Percentiles rank a stretch among this genome's conserved stretches.
Conservation (phyloP, 2,113 vertebrate species). For the Leucoraja erinaceus region DNA sequence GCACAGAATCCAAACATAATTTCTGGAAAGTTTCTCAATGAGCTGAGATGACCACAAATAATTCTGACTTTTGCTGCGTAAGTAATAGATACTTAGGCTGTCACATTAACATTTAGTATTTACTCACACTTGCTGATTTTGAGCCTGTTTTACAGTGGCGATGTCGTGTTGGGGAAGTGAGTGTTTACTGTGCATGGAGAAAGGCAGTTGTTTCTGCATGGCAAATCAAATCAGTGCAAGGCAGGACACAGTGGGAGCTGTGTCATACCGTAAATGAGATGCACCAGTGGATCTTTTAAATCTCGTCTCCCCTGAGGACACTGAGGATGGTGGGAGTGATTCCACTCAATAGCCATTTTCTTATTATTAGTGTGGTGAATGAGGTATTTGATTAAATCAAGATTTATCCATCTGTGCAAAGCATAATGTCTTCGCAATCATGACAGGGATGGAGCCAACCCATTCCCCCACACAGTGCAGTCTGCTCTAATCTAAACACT, state of each 20-base stretch:
- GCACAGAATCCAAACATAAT: background rate
- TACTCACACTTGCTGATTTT: background rate
- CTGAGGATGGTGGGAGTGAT: too few relatives aligned
- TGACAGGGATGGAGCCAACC: too few relatives aligned
- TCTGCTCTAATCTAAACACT: too few relatives aligned
- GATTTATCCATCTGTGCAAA: too few relatives aligned
- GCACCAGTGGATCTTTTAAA: background rate
- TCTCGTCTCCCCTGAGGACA: too few relatives aligned
- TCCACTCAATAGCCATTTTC: too few relatives aligned
- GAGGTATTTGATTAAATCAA: too few relatives aligned
- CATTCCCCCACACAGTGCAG: too few relatives aligned
- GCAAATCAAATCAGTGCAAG: background rate
- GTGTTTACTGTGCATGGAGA: background rate
- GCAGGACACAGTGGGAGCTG: background rate
- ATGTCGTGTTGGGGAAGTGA: background rate
- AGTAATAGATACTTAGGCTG: background rate
- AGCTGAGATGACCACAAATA: background rate
- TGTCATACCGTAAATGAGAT: background rate
- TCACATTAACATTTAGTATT: background rate
- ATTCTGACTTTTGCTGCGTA: background rate
- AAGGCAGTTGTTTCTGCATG: background rate
- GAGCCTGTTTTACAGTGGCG: background rate
- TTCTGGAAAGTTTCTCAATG: background rate
- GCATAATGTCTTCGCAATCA: too few relatives aligned
- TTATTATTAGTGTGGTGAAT: too few relatives aligned